These are phyloP conservation scores for Microcebus murinus DNA, from an alignment of 2,113 vertebrate genomes.

Conservation along the genomic window DNA sequence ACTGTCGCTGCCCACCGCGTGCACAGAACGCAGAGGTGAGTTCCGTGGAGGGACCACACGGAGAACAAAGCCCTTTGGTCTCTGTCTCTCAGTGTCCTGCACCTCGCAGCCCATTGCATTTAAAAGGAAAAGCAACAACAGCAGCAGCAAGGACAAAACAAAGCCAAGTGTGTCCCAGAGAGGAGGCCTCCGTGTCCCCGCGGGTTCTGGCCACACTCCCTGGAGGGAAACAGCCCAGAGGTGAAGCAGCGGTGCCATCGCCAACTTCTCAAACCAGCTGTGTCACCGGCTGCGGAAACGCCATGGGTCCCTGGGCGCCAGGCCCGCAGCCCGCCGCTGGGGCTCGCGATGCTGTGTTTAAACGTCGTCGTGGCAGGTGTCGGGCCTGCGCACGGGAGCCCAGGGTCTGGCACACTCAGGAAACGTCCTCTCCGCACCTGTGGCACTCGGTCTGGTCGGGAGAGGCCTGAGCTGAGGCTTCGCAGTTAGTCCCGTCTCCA, in stretches of 20 bases:
- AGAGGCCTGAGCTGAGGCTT: neutral
- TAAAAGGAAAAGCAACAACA: neutral
- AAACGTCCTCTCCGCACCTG: neutral
- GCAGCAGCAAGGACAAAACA: rapidly evolving
- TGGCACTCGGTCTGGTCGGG: neutral
- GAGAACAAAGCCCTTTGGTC: neutral
- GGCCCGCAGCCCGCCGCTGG: rapidly evolving
- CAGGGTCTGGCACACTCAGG: neutral
- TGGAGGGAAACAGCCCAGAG: neutral
- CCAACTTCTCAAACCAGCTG: neutral
- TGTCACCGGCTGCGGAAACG: rapidly evolving
- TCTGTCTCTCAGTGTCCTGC: neutral
- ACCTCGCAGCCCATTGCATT: neutral
- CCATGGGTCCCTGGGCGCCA: neutral
- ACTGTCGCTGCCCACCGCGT: rapidly evolving
- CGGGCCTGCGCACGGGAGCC: rapidly evolving
- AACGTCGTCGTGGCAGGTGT: neutral
- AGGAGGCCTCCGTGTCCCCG: neutral
- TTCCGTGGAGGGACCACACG: too few relatives aligned
- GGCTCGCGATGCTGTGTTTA: rapidly evolving
- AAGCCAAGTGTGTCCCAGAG: neutral
- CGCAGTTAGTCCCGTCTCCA: rapidly evolving
- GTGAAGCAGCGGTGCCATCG: rapidly evolving
- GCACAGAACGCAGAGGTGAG: rapidly evolving
- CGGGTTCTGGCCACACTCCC: rapidly evolving